A percentile compares a stretch with the other conserved stretches of the same genome.
These are phyloP conservation scores for Thalassarche chlororhynchos DNA, from an alignment of 2,113 vertebrate species.

Conservation along the genomic window DNA sequence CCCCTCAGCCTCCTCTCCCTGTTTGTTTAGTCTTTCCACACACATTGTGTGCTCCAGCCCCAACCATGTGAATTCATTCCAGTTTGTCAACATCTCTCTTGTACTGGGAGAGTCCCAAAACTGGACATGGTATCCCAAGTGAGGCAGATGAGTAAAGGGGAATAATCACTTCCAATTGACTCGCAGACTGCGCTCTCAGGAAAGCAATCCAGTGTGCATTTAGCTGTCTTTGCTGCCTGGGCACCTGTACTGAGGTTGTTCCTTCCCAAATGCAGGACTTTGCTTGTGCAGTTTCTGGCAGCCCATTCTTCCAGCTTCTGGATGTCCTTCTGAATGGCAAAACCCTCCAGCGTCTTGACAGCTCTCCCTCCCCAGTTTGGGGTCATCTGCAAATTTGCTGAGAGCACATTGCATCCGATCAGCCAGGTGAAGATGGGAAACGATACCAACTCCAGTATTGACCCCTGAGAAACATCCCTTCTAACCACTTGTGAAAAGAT, in stretches of 20 bases:
- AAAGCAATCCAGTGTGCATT: background rate
- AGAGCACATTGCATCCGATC: background rate
- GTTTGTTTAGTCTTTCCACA: background rate
- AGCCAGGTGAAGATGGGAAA: background rate
- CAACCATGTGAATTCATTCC: background rate
- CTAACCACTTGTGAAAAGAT: background rate
- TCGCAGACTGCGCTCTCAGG: background rate
- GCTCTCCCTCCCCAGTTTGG: background rate
- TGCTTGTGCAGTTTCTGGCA: background rate
- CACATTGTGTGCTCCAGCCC: background rate
- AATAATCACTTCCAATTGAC: background rate
- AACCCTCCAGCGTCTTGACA: background rate
- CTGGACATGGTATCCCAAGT: background rate
- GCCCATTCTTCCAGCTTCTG: background rate
- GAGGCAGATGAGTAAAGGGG: background rate
- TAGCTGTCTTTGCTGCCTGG: background rate
- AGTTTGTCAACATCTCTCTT: background rate
- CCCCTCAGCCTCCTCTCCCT: background rate
- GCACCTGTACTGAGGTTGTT: background rate
- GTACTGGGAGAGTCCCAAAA: background rate
- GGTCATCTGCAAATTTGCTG: background rate
- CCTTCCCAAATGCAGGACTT: background rate
- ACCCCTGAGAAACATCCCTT: background rate
- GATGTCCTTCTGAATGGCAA: background rate
- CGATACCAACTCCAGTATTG: fast-evolving